phyloP scores from a whole-genome alignment of 1,140 invertebrate species.

The Brachionus sp. region DNA sequence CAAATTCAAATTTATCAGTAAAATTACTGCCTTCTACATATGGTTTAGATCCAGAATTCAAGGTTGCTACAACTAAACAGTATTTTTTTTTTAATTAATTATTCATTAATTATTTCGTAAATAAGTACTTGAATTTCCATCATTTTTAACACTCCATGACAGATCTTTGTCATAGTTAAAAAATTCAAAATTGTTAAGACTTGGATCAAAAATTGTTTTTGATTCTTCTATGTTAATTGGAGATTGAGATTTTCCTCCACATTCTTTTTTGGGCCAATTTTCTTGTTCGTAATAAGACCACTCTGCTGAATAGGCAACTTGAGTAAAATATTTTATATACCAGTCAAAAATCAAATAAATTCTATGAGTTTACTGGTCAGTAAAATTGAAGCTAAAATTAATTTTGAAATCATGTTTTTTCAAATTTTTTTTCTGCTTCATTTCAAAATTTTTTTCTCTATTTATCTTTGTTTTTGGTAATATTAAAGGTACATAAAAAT shows the following conservation, averaged over 20 bases:
- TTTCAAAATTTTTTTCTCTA: too few species aligned
- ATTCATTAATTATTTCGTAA: too few species aligned
- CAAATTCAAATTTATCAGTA: neutral
- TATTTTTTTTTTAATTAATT: too few species aligned
- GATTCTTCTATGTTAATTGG: slow-evolving; percentile 46
- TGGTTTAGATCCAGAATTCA: neutral
- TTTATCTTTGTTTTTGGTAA: too few species aligned
- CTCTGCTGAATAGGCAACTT: neutral
- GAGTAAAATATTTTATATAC: neutral
- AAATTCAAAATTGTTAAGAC: slow-evolving; percentile 48
- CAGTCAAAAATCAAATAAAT: neutral
- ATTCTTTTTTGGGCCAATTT: slow-evolving; percentile 48
- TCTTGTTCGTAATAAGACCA: neutral
- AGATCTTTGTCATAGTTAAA: slow-evolving; percentile 47
- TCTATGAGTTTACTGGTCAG: neutral
- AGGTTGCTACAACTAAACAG: neutral
- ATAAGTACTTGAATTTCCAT: slow-evolving; percentile 47
- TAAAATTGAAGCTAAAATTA: neutral
- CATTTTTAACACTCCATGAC: slow-evolving; percentile 47
- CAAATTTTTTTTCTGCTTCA: neutral
- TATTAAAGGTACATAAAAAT: too few species aligned
- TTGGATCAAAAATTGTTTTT: slow-evolving; percentile 47
- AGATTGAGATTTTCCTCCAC: neutral
- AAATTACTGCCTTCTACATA: slow-evolving; percentile 24
- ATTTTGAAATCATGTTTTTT: neutral